Evolutionary conservation across 2,113 vertebrate genomes (phyloP), one percentile per base, ranked within the genome.

Genomic region (Carassius carassius): DNA sequence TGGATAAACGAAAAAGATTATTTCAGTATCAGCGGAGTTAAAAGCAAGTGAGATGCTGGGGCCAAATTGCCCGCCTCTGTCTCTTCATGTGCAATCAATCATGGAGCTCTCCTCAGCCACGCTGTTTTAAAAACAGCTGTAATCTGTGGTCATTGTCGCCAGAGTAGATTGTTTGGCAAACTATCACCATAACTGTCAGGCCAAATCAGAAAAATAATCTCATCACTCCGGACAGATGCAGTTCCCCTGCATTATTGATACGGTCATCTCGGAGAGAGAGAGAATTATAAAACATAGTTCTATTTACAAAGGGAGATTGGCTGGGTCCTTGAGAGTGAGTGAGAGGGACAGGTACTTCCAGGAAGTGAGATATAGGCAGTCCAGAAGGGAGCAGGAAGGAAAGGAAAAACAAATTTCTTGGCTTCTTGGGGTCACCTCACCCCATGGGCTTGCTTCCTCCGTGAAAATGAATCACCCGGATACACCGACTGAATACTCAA

Each of bases 301-400:
- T 98, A 97, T 99, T 99, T 99, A 98, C 96, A 97, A 97, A 99
- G 96, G 95, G 95, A 97, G 97, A 99, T 98, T 97, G 97, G 95
- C 95, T 96, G 92, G 96, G 96, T 96, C 95, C 96, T 97, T 98
- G 96, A 98, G 94, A 97, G 95, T 94, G 95, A 97, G 93, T 93
- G 93, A 92, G 93, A 94, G 95, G 95, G 97, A 98, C 97, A 97
- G 95, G 94, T 95, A 96, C 94, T 97, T 96, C 95, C 90, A 95
- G 95, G 94, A 97, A 97, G 96, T 98, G 96, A 97, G 96, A 97
- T 97, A 97, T 96, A 95, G 96, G 94, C 94, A 95, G 95, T 96
- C 96, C 93, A 93, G 95, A 92, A 84, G 90, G 85, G 82, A 88
- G 85, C 77, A 65, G 54, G 74, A 70, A 88, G 73, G 75, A 87